Evolutionary conservation across 2,797 vertebrate species (phyloP), one percentile per base, ranked within the genome.

Genomic region (Acanthiza pusilla): DNA sequence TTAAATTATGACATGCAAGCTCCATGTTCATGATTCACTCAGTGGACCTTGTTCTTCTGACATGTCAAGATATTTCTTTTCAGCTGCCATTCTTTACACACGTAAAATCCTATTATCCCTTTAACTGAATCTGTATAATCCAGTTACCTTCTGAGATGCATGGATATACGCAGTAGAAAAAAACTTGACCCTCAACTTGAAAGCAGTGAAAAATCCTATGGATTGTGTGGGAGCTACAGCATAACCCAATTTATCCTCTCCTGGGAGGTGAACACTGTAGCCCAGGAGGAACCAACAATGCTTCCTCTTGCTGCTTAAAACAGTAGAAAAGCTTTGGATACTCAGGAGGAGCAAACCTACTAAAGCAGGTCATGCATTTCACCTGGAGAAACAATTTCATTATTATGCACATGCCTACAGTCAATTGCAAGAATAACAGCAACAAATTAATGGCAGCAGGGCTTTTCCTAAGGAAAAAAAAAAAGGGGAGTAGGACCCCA

Each of bases 101-200:
- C 34, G 47, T 78, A 71, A 91, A 90, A 93, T 84, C 94, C 87
- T 81, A 30, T 96, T 93, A 94, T 84, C 73, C 85, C 34, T 93
- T 76, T 66, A 91, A 76, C 57, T 84, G 67, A 91, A 92, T 71
- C 89, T 82, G 32, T 90, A 79, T 93, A 96, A 96, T 92, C 87
- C 89, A 53, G 76, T 92, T 93, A 93, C 73, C 66, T 78, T 88
- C 70, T 92, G 76, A 95, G 79, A 84, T 91, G 80, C 71, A 47
- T 76, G 87, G 88, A 82, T 91, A 88, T 53, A 70, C 30, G 45
- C 71, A 60, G 57, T 7, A 66, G 79, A 81, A 88, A 83, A 63
- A 71, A 91, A 65, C 2, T 8, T 79, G 76, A 86, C 89, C 87
- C 76, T 85, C 85, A 90, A 84, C 60, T 73, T 94, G 70, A 92